Conservation (phyloP, 2,888 invertebrate species). For the Morpho helenor region DNA sequence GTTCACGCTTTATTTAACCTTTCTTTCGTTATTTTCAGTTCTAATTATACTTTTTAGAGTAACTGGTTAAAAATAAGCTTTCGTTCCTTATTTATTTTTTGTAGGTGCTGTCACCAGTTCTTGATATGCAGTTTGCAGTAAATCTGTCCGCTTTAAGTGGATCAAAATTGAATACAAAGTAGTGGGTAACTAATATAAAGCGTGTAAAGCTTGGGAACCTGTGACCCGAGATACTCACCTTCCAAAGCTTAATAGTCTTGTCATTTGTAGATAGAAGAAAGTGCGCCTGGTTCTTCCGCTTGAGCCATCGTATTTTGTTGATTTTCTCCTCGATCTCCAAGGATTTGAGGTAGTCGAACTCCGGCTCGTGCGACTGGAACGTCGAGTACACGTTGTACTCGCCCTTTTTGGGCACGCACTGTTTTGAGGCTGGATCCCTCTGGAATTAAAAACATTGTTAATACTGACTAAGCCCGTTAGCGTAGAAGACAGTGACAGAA, state of each 20-base stretch:
- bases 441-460: constrained; percentile 50
- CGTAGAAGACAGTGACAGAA: too few relatives aligned
- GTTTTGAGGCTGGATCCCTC: constrained; percentile 90
- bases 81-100: background rate
- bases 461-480: background rate
- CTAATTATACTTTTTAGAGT: too few relatives aligned
- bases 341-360: constrained; percentile 99
- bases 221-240: constrained; percentile 72
- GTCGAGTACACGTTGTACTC: constrained; percentile 99
- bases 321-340: constrained; percentile 99
- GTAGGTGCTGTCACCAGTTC: too few relatives aligned
- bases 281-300: constrained; percentile 98
- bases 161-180: too few relatives aligned
- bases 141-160: too few relatives aligned
- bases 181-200: too few relatives aligned
- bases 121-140: too few relatives aligned
- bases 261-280: constrained; percentile 99
- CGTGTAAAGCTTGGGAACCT: too few relatives aligned
- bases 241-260: constrained; percentile 99
- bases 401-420: constrained; percentile 92
- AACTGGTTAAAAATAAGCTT: too few relatives aligned
- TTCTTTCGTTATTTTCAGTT: too few relatives aligned
- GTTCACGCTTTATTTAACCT: too few relatives aligned
- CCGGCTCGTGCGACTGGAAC: constrained; percentile 99
- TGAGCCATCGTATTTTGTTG: constrained; percentile 99